A percentile compares a stretch with the other conserved stretches of the same genome.
These are phyloP conservation scores for Xestia c-nigrum DNA, from an alignment of 2,888 invertebrate species.

Conservation along the genomic window DNA sequence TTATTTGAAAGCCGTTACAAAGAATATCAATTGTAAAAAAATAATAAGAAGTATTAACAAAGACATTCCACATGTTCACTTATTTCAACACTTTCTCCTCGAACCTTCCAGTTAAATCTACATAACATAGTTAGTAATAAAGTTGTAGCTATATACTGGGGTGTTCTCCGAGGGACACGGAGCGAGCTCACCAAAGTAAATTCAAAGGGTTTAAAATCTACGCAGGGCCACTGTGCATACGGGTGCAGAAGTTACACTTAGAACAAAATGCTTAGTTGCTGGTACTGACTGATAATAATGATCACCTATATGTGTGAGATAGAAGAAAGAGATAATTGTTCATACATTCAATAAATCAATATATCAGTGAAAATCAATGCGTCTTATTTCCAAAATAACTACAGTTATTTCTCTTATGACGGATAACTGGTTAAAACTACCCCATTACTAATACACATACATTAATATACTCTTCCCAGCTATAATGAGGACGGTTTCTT, in stretches of 20 bases:
- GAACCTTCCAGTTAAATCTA: slow-evolving; percentile 35
- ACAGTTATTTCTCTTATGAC: neutral
- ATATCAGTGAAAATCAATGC: neutral
- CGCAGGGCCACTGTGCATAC: slow-evolving; percentile 35
- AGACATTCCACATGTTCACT: neutral
- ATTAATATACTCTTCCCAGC: neutral
- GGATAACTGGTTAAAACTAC: neutral
- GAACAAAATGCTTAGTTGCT: neutral
- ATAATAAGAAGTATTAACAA: neutral
- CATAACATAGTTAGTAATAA: slow-evolving; percentile 65
- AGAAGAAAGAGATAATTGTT: neutral
- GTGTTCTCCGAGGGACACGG: slow-evolving; percentile 57
- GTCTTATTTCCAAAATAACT: neutral
- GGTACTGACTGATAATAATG: neutral
- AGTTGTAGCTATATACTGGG: slow-evolving; percentile 66
- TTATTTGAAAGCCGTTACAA: neutral
- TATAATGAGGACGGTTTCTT: neutral
- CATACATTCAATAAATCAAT: too few species aligned
- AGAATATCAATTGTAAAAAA: neutral
- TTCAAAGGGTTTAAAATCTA: slow-evolving; percentile 65
- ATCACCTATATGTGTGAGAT: neutral
- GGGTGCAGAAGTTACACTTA: neutral
- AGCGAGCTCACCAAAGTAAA: slow-evolving; percentile 60
- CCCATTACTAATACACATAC: too few species aligned
- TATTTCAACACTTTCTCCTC: slow-evolving; percentile 15